Conservation (phyloP, 64 coral and sea anemone genomes). For the Pachyseris speciosa region DNA sequence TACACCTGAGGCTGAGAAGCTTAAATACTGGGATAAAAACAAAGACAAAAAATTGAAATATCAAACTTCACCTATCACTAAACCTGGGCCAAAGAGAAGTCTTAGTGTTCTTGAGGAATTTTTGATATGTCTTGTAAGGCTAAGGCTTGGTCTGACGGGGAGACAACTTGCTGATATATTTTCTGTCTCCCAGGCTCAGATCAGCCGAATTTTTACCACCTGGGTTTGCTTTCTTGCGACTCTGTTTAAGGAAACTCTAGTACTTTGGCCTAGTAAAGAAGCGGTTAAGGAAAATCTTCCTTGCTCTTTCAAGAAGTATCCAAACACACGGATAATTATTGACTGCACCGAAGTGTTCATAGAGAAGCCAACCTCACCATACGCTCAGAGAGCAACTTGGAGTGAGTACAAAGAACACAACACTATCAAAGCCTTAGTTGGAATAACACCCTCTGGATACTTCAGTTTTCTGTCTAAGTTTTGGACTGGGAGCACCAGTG, state of each 20-base stretch:
- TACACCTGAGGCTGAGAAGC: slow-evolving; percentile 31
- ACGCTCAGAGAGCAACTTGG: slow-evolving; percentile 43
- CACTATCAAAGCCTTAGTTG: slow-evolving; percentile 23
- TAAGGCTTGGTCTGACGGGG: slow-evolving; percentile 65
- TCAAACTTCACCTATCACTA: not conserved
- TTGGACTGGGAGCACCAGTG: slow-evolving; percentile 54
- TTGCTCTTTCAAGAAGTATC: slow-evolving; percentile 50
- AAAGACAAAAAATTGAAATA: slow-evolving; percentile 70
- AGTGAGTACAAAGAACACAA: slow-evolving; percentile 54
- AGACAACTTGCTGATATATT: slow-evolving; percentile 65
- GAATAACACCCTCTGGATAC: slow-evolving; percentile 55
- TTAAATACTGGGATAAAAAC: slow-evolving; percentile 73
- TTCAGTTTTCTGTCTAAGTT: slow-evolving; percentile 70
- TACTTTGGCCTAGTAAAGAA: slow-evolving; percentile 55
- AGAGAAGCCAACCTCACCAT: slow-evolving; percentile 52
- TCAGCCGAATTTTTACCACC: slow-evolving; percentile 56
- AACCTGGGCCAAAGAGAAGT: slow-evolving; percentile 54
- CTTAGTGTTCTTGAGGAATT: slow-evolving; percentile 40
- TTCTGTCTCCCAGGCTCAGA: slow-evolving; percentile 29
- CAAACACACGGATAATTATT: slow-evolving; percentile 48
- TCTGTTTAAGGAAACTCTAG: slow-evolving; percentile 43
- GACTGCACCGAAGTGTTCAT: slow-evolving; percentile 63
- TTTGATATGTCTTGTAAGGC: slow-evolving; percentile 49
- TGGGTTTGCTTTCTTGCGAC: slow-evolving; percentile 68
- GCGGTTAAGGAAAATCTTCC: slow-evolving; percentile 41